Percentiles rank a stretch among this genome's conserved stretches.
These are phyloP conservation scores for Drosophila ercepeae DNA, from an alignment of 1,140 invertebrate genomes.

Conservation along the genomic window DNA sequence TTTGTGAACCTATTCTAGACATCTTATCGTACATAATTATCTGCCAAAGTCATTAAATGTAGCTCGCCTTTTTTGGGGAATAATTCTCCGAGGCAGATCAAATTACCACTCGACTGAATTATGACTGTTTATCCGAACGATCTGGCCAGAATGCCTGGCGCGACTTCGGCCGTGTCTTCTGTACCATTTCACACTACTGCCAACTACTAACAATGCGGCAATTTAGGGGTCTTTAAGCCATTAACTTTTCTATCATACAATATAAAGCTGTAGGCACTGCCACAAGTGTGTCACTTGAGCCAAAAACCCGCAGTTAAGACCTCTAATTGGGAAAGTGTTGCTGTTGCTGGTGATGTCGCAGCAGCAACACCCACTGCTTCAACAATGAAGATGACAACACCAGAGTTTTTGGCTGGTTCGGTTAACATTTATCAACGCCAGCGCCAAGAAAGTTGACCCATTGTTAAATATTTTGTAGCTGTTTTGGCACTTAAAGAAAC, in stretches of 20 bases:
- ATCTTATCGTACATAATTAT: not conserved
- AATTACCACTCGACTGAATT: conserved; percentile 10
- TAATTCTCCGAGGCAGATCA: conserved; percentile 20
- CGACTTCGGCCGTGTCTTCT: conserved; percentile 21
- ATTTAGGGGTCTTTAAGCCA: conserved; percentile 62
- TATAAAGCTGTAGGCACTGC: conserved; percentile 20
- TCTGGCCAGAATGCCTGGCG: conserved; percentile 5
- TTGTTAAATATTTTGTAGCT: conserved; percentile 38
- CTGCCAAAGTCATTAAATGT: not conserved
- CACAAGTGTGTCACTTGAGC: conserved; percentile 37
- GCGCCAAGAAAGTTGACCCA: conserved; percentile 72
- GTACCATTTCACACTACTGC: conserved; percentile 32
- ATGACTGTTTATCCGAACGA: conserved; percentile 18
- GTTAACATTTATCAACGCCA: conserved; percentile 71
- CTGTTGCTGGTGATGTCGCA: conserved; percentile 25
- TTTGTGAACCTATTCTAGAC: conserved; percentile 9
- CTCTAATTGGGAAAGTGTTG: conserved; percentile 72
- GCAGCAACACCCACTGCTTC: conserved; percentile 31
- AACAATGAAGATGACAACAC: conserved; percentile 55
- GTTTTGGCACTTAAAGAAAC: not conserved
- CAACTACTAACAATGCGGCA: conserved; percentile 46
- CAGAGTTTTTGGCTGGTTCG: conserved; percentile 12
- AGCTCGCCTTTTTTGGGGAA: not conserved
- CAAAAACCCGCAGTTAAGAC: conserved; percentile 30
- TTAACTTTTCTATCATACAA: conserved; percentile 50